Percentiles rank a stretch among this genome's conserved stretches.
Conservation (phyloP, 2,797 vertebrate species). For the Falco concolor region DNA sequence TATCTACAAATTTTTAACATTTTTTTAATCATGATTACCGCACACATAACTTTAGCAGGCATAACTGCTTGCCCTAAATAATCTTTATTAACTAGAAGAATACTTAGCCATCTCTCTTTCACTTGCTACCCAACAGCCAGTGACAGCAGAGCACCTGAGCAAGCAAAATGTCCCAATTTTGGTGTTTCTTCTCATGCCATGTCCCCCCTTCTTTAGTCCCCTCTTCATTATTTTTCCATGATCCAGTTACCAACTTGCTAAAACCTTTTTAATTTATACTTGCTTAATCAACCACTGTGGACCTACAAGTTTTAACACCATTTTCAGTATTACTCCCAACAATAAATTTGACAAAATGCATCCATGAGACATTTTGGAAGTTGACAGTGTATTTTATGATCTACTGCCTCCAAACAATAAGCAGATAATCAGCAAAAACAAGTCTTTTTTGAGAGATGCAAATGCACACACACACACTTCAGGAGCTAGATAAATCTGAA, state of each 20-base stretch:
- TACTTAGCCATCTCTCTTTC: not conserved
- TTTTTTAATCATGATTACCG: not conserved
- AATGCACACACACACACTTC: not conserved
- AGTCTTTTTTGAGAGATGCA: not conserved
- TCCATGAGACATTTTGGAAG: not conserved
- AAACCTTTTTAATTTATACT: not conserved
- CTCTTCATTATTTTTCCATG: not conserved
- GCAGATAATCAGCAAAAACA: not conserved
- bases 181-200: not conserved
- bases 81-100: not conserved
- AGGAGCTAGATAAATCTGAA: not conserved
- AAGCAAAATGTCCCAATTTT: not conserved
- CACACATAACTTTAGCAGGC: not conserved
- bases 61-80: not conserved
- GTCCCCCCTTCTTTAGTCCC: not conserved
- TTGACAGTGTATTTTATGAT: not conserved
- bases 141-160: not conserved
- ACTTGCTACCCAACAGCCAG: not conserved
- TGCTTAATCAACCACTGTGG: not conserved
- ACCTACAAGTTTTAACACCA: not conserved
- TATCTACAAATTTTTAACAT: not conserved
- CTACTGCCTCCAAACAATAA: not conserved
- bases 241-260: not conserved
- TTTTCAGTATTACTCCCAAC: not conserved
- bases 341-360: not conserved